Evolutionary conservation across 2,113 vertebrate genomes (phyloP), one percentile per base, ranked within the genome.

Genomic region (Microtus oregoni): DNA sequence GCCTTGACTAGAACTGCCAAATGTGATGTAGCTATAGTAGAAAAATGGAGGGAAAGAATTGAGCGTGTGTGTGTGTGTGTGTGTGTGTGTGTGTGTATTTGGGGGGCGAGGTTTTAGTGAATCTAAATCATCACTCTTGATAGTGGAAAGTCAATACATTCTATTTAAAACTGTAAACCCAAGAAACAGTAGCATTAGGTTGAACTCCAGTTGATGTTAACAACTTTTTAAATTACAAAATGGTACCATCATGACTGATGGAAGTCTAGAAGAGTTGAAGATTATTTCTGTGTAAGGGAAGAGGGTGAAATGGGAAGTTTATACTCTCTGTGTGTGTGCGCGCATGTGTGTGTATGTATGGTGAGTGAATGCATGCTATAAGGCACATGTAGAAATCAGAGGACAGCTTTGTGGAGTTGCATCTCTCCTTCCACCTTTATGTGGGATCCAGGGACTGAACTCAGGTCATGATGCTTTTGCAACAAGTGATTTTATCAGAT

Each of bases 151-250:
- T 68, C 52, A 47, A 1, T 44, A 67, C 20, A 85, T 8, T 70
- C 28, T 77, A 10, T 81, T 96, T 52, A 90, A 86, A 94, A 89
- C 47, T 82, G 12, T 76, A 94, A 91, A 86, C 58, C 6, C 15
- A 68, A 63, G 55, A 88, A 90, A 89, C 20, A 70, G 41, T 41
- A 83, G 22, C 61, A 55, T 77, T 90, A 94, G 86, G 17, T 78
- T 38, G 32, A 82, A 61, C 50, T 20, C 63, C 35, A 26, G 19
- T 67, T 87, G 52, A 44, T 73, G 77, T 55, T 83, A 79, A 58
- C 32, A 8, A 83, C 12, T 65, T 92, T 89, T 92, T 82, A 89
- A 47, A 20, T 50, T 73, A 90, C 14, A 58, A 90, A 79, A 88
- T 32, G 41, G 11, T 12, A 72, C 5, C 52, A 76, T 90, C 24